Base-by-base conservation (phyloP, 1,140 invertebrate species). In the Anastrepha obliqua region DNA sequence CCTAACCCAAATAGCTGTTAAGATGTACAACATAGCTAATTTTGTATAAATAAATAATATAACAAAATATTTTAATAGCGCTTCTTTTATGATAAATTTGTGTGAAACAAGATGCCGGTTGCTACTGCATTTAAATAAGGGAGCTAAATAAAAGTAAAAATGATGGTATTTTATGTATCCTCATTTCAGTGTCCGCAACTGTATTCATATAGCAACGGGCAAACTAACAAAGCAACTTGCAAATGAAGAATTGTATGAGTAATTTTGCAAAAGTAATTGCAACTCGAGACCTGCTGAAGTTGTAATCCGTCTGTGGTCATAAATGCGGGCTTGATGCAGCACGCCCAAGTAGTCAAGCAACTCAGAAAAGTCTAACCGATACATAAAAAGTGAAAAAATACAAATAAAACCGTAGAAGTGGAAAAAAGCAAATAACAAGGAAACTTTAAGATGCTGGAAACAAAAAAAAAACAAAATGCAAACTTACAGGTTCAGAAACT, bases 391-490 rank as follows among this genome's bases (percentile, higher is more conserved):
- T 20, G 44, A 55, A 51, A 81, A 11, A 3, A 7, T 3, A 44
- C 44, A 70, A 44, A 20, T 4, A 39, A 44, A 44, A 44, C 11
- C 4, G 11, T 5, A 70, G 20, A 55, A 20, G 11, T 11, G 17
- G 20, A 51, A 58, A 55, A 81, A 81, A 8, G n/a, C 74, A 55
- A 81, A 29, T 58, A 15, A 42, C 74, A 81, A 81, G 47, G 47
- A 81, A 81, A 55, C 74, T 81, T 81, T 55, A 58, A 81, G 74
- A 81, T 81, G 47, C 74, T 81, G 74, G n/a, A 51, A 55, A n/a
- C 74, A 29, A 20, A 7, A 55, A 81, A 17, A 81, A 78, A 81
- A 81, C 13, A 74, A 81, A 51, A 81, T 29, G 29, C 29, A 81
- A 17, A 55, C 60, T 15, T 15, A 62, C 13, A n/a, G 74, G 17